phyloP scores from a whole-genome alignment of 2,888 invertebrate species.

The Drosophila buzzatii region DNA sequence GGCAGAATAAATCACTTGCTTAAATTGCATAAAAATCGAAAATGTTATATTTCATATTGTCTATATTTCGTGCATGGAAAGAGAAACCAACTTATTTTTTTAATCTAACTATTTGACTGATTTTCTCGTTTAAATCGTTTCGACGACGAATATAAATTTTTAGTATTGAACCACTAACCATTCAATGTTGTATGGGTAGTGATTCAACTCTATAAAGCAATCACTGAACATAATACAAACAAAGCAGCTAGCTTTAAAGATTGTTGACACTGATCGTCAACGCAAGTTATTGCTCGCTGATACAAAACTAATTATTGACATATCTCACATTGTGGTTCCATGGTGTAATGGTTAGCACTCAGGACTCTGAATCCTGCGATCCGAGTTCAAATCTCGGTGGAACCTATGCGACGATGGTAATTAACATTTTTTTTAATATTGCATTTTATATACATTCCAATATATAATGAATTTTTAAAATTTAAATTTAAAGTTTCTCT shows the following conservation, averaged over 20 bases:
- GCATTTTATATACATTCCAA: no score
- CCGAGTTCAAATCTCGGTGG: constrained; percentile 86
- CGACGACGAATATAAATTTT: not conserved
- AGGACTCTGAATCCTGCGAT: constrained; percentile 87
- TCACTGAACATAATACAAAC: not conserved
- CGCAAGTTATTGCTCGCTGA: not conserved
- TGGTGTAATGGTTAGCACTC: constrained; percentile 87
- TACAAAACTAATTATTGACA: constrained; percentile 26
- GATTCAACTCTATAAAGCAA: not conserved
- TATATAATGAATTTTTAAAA: no score
- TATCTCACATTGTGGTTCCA: constrained; percentile 81
- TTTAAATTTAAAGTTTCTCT: no score
- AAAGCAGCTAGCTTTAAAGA: not conserved
- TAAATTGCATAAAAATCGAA: no score
- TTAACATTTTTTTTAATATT: not conserved
- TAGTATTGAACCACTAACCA: no score
- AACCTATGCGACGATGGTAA: constrained; percentile 60
- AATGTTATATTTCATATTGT: no score
- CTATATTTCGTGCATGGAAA: no score
- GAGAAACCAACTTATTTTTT: no score
- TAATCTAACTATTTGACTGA: no score
- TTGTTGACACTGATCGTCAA: not conserved
- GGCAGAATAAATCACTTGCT: no score
- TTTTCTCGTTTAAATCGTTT: not conserved
- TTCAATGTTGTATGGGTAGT: no score